A percentile compares a stretch with the other conserved stretches of the same genome.
Conservation (phyloP, 2,113 vertebrate genomes). For the Pithys albifrons region DNA sequence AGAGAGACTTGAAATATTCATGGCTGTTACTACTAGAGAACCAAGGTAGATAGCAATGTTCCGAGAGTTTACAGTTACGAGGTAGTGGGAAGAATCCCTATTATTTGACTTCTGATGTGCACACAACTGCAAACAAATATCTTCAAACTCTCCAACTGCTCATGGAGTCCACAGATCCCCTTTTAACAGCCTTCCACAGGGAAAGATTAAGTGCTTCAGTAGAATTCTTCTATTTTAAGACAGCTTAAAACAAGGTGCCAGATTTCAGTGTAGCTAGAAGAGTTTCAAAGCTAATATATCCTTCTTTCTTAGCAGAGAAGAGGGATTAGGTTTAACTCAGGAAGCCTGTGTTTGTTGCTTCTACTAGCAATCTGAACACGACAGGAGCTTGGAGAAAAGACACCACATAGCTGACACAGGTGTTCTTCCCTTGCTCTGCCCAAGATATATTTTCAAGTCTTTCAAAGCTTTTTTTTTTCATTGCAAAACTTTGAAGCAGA, state of each 20-base stretch:
- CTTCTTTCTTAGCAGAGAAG: neutral
- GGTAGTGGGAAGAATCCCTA: neutral
- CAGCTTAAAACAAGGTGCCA: neutral
- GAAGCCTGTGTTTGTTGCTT: neutral
- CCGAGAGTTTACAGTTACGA: neutral
- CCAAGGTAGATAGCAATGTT: neutral
- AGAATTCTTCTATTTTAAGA: neutral
- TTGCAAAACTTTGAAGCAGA: neutral
- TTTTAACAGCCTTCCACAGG: neutral
- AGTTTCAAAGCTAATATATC: neutral
- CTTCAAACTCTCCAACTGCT: neutral
- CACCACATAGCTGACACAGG: neutral
- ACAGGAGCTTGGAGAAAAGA: neutral
- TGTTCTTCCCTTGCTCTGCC: neutral
- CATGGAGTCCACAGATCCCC: neutral
- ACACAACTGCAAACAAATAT: neutral
- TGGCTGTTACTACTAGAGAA: neutral
- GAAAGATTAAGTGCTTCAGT: neutral
- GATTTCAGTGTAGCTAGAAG: neutral
- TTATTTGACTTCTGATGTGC: neutral
- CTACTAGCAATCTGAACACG: neutral
- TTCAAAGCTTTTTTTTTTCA: neutral
- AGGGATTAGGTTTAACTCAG: neutral
- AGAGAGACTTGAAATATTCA: neutral
- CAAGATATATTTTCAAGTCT: neutral